These are phyloP conservation scores for Dichetophora obliterata DNA, from an alignment of 2,888 invertebrate genomes.

Conservation along the genomic window DNA sequence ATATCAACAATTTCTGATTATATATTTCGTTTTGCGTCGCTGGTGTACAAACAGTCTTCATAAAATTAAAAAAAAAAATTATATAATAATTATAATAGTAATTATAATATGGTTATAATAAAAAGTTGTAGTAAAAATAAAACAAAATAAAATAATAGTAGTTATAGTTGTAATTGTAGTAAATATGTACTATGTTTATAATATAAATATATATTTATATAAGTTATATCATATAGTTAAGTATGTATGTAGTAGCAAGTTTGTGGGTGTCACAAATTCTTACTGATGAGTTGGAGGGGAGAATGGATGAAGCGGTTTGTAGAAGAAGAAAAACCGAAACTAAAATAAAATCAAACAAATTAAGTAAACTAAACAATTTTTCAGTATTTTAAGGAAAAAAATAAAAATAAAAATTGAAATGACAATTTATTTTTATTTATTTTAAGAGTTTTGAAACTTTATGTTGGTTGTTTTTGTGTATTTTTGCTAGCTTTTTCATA, in stretches of 20 bases:
- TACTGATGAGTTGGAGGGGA: no score
- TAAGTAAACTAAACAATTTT: no score
- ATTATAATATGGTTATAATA: constrained; percentile 4
- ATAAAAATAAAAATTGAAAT: background rate
- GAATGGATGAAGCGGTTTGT: no score
- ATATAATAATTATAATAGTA: background rate
- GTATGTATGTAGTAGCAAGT: background rate
- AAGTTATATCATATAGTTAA: background rate
- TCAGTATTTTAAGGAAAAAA: background rate
- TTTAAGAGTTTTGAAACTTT: background rate
- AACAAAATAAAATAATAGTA: constrained; percentile 7
- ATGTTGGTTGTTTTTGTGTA: constrained; percentile 13
- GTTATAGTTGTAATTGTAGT: background rate
- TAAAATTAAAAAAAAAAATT: constrained; percentile 19
- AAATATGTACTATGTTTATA: no score
- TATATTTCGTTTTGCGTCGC: constrained; percentile 26
- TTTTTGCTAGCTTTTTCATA: constrained; percentile 14
- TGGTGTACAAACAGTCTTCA: constrained; percentile 19
- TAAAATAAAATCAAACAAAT: no score
- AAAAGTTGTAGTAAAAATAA: background rate
- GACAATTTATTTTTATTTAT: background rate
- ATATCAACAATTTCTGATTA: constrained; percentile 32
- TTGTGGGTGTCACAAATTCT: background rate
- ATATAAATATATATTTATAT: background rate
- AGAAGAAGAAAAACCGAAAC: no score